Evolutionary conservation across 2,888 invertebrate species (phyloP).

Genomic region (Macrophya annulata): DNA sequence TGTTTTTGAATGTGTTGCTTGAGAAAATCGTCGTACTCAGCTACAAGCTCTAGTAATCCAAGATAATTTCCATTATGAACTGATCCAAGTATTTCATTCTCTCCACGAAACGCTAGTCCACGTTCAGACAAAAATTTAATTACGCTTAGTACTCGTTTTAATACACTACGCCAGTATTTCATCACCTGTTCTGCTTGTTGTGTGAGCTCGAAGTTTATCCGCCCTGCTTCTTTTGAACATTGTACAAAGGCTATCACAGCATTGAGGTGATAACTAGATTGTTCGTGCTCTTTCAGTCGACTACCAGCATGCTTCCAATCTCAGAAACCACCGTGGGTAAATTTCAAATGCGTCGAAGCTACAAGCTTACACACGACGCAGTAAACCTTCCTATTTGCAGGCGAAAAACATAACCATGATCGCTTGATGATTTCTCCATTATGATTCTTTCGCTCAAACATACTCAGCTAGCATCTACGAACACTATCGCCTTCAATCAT

Average conservation of each 20-base stretch:
- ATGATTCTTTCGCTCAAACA: conserved; percentile 19
- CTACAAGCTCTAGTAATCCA: conserved; percentile 35
- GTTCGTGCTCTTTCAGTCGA: conserved; percentile 12
- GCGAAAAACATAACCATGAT: conserved; percentile 54
- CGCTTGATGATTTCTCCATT: conserved; percentile 56
- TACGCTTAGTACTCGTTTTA: conserved; percentile 45
- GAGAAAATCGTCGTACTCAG: conserved; percentile 52
- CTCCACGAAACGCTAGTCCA: conserved; percentile 11
- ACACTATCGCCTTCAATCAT: conserved; percentile 44
- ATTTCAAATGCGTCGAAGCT: conserved; percentile 38
- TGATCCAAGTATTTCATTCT: conserved; percentile 51
- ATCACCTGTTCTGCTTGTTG: conserved; percentile 24
- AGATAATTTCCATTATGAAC: conserved; percentile 52
- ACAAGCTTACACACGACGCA: conserved; percentile 56
- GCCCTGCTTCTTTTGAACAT: conserved; percentile 29
- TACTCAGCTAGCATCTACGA: conserved; percentile 44
- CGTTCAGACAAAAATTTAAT: conserved; percentile 48
- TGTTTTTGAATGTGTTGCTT: conserved; percentile 29
- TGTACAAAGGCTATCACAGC: conserved; percentile 27
- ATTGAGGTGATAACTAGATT: conserved; percentile 9
- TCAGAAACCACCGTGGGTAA: conserved; percentile 56
- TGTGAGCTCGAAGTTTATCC: conserved; percentile 16
- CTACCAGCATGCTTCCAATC: conserved; percentile 54
- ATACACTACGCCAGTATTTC: conserved; percentile 37
- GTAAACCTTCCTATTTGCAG: conserved; percentile 38